Base-by-base conservation (phyloP, 2,113 vertebrate genomes). In the Camelus dromedarius region DNA sequence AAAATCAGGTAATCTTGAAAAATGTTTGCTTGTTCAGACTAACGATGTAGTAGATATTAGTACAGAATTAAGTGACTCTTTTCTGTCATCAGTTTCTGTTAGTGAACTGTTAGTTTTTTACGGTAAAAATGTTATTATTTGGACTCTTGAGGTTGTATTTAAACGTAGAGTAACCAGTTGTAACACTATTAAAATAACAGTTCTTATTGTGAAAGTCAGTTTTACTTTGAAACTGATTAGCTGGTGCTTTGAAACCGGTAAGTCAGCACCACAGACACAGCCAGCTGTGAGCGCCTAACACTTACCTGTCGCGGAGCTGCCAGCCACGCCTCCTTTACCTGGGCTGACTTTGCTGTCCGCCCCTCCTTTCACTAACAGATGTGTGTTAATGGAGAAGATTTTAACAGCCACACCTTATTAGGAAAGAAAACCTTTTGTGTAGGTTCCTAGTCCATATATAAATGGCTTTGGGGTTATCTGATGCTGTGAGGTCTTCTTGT, bases 1-100 rank as follows among this genome's bases (percentile, higher is more conserved):
- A 99, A 98, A 99, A 99, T 98, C 98, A 99, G 99, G 99, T 99
- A 99, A 98, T 70, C 1, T 2, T 1, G 20, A 10, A 19, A 90
- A 64, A 84, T 87, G 4, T 81, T 76, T 75, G 46, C 9, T 75
- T 67, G 50, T 22, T 72, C 48, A 95, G 19, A 42, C 75, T 92
- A 88, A n/a, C 85, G 14, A 95, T n/a, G 56, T 11, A 52, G 11
- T 52, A 87, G 50, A 10, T 93, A 0, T 64, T 97, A 24, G 58
- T 67, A 38, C 20, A 92, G 75, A 97, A 94, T 69, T 93, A 82
- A 83, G 22, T 72, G 64, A 60, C 38, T 76, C 50, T 80, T 60
- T 89, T 64, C 18, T 69, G 28, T 54, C 69, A n/a, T 64, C 22
- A 58, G n/a, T 93, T 75, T 86, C 77, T 88, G 26, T 93, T 93